These are phyloP conservation scores for Petromus typicus DNA, from an alignment of 2,113 vertebrate species.

Conservation along the genomic window DNA sequence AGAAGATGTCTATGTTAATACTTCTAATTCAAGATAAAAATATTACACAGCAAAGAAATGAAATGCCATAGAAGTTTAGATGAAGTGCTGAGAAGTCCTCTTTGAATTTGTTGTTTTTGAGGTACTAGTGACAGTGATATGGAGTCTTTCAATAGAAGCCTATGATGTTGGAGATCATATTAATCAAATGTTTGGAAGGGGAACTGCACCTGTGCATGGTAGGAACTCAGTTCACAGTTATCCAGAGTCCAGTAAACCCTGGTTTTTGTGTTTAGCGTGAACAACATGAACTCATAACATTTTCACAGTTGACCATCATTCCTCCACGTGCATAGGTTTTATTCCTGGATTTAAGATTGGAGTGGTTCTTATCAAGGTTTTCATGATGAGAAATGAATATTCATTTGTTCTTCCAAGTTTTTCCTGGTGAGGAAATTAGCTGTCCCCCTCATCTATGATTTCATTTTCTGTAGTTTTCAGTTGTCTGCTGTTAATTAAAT, in stretches of 20 bases:
- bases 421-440: background rate
- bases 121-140: background rate
- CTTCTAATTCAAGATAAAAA: background rate
- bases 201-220: background rate
- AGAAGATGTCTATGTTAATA: background rate
- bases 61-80: background rate
- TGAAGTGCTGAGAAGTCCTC: background rate
- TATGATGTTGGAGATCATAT: background rate
- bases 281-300: background rate
- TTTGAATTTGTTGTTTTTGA: background rate
- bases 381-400: background rate
- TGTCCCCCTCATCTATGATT: too few species aligned
- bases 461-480: background rate
- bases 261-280: background rate
- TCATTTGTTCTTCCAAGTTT: background rate
- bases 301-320: background rate
- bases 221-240: background rate
- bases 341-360: background rate
- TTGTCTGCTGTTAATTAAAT: background rate
- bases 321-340: background rate
- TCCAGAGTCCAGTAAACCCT: background rate
- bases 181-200: background rate
- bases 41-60: background rate
- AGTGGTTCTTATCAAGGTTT: background rate
- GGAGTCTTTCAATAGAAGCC: background rate